Percentiles rank a stretch among this genome's conserved stretches.
Evolutionary conservation across 2,888 invertebrate species (phyloP).

Genomic region (Calephelis perditalis): DNA sequence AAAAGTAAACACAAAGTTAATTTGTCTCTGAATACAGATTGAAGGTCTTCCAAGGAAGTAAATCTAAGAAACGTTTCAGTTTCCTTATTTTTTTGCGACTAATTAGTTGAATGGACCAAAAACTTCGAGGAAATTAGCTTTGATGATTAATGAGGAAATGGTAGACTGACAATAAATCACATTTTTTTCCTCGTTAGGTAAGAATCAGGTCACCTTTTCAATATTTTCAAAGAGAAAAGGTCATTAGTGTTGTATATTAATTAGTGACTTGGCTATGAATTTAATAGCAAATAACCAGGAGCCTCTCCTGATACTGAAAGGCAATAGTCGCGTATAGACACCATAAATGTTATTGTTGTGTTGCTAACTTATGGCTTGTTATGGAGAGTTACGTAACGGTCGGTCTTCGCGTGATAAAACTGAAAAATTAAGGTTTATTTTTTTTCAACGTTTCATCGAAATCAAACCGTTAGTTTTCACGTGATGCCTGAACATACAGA

Average conservation of each 20-base stretch:
- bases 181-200: slow-evolving; percentile 13
- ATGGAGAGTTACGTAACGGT: no score
- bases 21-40: slow-evolving; percentile 34
- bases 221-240: background rate
- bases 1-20: background rate
- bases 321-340: no score
- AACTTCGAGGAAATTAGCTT: slow-evolving; percentile 65
- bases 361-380: no score
- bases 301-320: no score
- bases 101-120: slow-evolving; percentile 67
- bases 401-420: no score
- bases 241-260: background rate
- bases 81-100: slow-evolving; percentile 62
- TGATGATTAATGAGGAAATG: slow-evolving; percentile 53
- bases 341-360: no score
- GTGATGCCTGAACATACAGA: no score
- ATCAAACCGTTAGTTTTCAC: no score
- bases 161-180: slow-evolving; percentile 19
- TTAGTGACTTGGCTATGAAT: no score
- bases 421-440: no score
- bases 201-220: slow-evolving; percentile 10
- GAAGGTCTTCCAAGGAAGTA: slow-evolving; percentile 51
- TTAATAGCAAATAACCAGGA: background rate
- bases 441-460: no score
- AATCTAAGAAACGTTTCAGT: slow-evolving; percentile 66